phyloP scores from a whole-genome alignment of 1,140 invertebrate species.

The Hestina assimilis region DNA sequence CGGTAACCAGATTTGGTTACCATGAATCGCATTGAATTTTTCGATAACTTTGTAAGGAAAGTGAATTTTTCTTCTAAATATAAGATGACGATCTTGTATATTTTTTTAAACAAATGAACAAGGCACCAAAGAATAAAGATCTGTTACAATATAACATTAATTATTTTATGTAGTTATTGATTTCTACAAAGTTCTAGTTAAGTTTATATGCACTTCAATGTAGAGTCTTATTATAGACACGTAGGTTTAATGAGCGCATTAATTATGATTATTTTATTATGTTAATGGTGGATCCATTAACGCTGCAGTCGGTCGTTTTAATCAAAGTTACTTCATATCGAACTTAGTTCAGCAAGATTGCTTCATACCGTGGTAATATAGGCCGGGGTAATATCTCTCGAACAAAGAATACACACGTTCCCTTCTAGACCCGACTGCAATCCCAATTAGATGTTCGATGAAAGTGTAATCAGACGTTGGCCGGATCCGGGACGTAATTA shows the following conservation, averaged over 20 bases:
- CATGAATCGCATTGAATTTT: constrained; percentile 8
- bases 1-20: constrained; percentile 19
- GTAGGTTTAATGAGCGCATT: constrained; percentile 5
- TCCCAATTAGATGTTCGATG: constrained; percentile 77
- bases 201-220: background rate
- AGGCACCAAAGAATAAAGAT: no score
- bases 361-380: constrained; percentile 28
- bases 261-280: constrained; percentile 12
- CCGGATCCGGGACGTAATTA: constrained; percentile 75
- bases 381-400: constrained; percentile 53
- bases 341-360: constrained; percentile 47
- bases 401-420: constrained; percentile 70
- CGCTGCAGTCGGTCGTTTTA: constrained; percentile 42
- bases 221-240: background rate
- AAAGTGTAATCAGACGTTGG: constrained; percentile 76
- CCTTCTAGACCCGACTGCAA: constrained; percentile 57
- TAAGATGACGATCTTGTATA: background rate
- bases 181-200: background rate
- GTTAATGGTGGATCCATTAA: constrained; percentile 13
- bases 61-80: constrained; percentile 1
- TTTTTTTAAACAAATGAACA: background rate
- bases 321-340: constrained; percentile 59
- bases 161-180: background rate
- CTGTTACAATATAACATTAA: no score
- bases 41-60: constrained; percentile 18